Conservation (phyloP, 2,797 vertebrate species). For the Ctenochaetus hawaiiensis region DNA sequence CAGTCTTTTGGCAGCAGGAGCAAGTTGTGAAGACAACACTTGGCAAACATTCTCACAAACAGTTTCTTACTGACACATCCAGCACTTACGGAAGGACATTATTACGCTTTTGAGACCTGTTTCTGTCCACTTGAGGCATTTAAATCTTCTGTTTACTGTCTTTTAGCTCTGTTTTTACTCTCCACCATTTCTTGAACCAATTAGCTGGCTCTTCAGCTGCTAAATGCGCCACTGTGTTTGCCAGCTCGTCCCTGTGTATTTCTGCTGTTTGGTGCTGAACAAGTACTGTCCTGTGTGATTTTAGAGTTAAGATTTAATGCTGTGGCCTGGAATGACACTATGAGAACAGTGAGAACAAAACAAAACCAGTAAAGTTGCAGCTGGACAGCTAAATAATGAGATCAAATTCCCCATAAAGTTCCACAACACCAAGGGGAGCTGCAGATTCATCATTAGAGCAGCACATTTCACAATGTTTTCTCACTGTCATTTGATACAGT, state of each 20-base stretch:
- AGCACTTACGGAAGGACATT: neutral
- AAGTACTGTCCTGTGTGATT: neutral
- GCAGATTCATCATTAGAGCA: too few relatives aligned
- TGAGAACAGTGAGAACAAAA: neutral
- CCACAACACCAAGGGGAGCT: too few relatives aligned
- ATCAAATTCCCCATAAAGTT: too few relatives aligned
- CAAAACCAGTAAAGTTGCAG: neutral
- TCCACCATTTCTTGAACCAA: neutral
- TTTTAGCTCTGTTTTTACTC: neutral
- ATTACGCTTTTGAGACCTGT: neutral
- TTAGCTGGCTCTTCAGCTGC: too few relatives aligned
- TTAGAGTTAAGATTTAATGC: neutral
- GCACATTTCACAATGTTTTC: too few relatives aligned
- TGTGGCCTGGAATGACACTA: accelerated
- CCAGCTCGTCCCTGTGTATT: neutral
- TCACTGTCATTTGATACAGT: too few relatives aligned
- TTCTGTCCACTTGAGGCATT: neutral
- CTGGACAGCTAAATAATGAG: neutral
- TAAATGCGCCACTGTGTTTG: too few relatives aligned
- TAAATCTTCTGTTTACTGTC: neutral
- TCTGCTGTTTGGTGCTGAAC: neutral
- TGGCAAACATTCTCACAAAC: neutral
- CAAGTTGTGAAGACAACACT: neutral
- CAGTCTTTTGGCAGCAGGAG: neutral
- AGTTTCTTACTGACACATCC: neutral